Base-by-base conservation (phyloP, 1,140 invertebrate species). In the Ericerus pela region DNA sequence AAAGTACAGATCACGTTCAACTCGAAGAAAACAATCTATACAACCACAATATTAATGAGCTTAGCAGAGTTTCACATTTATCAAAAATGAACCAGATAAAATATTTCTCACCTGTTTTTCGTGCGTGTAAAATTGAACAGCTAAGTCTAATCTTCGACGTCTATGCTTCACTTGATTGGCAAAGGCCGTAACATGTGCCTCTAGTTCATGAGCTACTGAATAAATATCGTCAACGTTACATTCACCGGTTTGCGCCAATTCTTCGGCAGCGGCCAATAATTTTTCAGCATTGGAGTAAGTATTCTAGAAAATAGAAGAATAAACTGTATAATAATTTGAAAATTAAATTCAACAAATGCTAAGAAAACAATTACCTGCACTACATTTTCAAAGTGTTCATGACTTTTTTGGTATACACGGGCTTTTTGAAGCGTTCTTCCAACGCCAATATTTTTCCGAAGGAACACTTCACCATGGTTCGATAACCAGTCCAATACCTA, bases 231-330 rank as follows among this genome's bases (percentile, higher is more conserved):
- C 88, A 0, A 91, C 85, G 64, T 94, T 88, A 65, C 92, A 96
- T 71, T 97, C 92, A 1, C 93, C 94, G 0, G 92, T 96, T 51
- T 91, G 82, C 1, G 93, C 93, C 57, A 97, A 70, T 68, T 98
- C 94, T 64, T 96, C 91, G 0, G 94, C 94, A 0, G 94, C 94
- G 0, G 88, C 84, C 22, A 98, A 72, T 18, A 99, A 72, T 70
- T 99, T 98, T 63, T 97, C 92, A 1, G 95, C 94, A 73, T 99
- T 99, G 24, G 91, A 96, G 66, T 98, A 96, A 0, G 96, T 99
- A 67, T 98, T 98, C 84, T 97, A 74, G 22, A 76, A 73, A 57
- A 62, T 16, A 58, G 31, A 58, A 51, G 53, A n/a, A 33, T 33
- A 33, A 33, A 33, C n/a, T 33, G n/a, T 8, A 10, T 33, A 33